phyloP scores from a whole-genome alignment of 2,888 invertebrate species.

The Leptopilina drosophilae region DNA sequence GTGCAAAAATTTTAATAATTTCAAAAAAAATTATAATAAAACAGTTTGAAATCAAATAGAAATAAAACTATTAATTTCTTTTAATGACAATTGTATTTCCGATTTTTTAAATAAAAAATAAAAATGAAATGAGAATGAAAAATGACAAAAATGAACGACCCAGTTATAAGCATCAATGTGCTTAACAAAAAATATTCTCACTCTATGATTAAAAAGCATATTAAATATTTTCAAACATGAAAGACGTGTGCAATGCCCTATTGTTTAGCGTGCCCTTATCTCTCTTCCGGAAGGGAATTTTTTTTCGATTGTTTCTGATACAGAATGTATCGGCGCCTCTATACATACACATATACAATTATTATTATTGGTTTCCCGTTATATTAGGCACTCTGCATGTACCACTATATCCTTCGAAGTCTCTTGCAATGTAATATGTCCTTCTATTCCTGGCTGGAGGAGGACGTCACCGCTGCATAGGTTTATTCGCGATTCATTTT shows the following conservation, averaged over 20 bases:
- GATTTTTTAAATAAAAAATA: neutral
- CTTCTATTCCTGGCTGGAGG: neutral
- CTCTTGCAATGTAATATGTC: slow-evolving; percentile 19
- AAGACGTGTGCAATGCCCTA: slow-evolving; percentile 26
- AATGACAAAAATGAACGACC: neutral
- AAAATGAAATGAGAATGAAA: neutral
- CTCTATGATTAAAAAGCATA: slow-evolving; percentile 20
- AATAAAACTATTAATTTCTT: neutral
- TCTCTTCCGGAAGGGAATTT: slow-evolving; percentile 20
- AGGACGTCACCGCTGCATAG: slow-evolving; percentile 12
- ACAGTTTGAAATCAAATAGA: too few species aligned
- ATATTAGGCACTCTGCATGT: neutral
- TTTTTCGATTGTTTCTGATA: slow-evolving; percentile 23
- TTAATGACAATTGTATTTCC: neutral
- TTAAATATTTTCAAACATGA: slow-evolving; percentile 1
- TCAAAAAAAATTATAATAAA: too few species aligned
- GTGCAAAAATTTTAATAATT: too few species aligned
- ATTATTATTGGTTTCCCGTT: slow-evolving; percentile 31
- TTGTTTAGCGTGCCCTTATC: slow-evolving; percentile 26
- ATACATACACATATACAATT: neutral
- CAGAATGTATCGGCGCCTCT: slow-evolving; percentile 1
- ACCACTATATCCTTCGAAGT: slow-evolving; percentile 14
- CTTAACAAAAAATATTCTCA: slow-evolving; percentile 5
- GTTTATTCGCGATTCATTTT: slow-evolving; percentile 22
- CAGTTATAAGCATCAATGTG: neutral